phyloP scores from a whole-genome alignment of 2,797 vertebrate species.

The Hafferia zeledoni region DNA sequence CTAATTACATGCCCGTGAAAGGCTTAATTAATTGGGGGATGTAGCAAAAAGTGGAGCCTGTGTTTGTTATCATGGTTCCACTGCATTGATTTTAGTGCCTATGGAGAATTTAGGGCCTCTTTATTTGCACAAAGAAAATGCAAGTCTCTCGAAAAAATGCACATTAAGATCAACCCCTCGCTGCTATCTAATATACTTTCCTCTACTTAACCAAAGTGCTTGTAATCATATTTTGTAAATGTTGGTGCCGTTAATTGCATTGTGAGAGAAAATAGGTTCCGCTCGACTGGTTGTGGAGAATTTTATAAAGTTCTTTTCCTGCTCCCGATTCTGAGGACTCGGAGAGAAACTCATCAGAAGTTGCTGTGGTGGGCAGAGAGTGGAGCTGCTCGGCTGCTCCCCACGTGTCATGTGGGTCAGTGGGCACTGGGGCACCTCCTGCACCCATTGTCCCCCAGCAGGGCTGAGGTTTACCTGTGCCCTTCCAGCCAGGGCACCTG shows the following conservation, averaged over 20 bases:
- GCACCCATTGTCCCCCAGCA: not conserved
- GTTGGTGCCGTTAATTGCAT: slow-evolving; percentile 99
- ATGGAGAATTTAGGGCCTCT: slow-evolving; percentile 99
- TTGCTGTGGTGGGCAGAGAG: slow-evolving; percentile 47
- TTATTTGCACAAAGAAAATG: slow-evolving; percentile 99
- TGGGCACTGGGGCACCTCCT: not conserved
- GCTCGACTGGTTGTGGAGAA: slow-evolving; percentile 91
- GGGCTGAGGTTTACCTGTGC: not conserved
- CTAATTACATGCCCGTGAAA: slow-evolving; percentile 99
- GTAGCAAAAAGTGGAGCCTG: slow-evolving; percentile 89
- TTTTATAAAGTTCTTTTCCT: slow-evolving; percentile 92
- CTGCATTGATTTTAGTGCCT: slow-evolving; percentile 99
- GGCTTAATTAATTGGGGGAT: slow-evolving; percentile 99
- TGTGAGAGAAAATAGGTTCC: slow-evolving; percentile 97
- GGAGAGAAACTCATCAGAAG: slow-evolving; percentile 83
- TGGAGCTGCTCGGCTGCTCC: not conserved
- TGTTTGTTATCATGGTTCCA: slow-evolving; percentile 99
- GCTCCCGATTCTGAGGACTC: slow-evolving; percentile 86
- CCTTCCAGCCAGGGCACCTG: not conserved
- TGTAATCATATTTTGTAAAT: slow-evolving; percentile 99
- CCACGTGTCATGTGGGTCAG: rapidly evolving
- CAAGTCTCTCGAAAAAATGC: slow-evolving; percentile 94
- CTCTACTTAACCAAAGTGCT: slow-evolving; percentile 98
- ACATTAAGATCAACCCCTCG: slow-evolving; percentile 99
- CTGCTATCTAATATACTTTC: slow-evolving; percentile 99